Percentiles rank a stretch among this genome's conserved stretches.
phyloP scores from a whole-genome alignment of 2,888 invertebrate genomes.

The Lepidocyrtinus sp. region DNA sequence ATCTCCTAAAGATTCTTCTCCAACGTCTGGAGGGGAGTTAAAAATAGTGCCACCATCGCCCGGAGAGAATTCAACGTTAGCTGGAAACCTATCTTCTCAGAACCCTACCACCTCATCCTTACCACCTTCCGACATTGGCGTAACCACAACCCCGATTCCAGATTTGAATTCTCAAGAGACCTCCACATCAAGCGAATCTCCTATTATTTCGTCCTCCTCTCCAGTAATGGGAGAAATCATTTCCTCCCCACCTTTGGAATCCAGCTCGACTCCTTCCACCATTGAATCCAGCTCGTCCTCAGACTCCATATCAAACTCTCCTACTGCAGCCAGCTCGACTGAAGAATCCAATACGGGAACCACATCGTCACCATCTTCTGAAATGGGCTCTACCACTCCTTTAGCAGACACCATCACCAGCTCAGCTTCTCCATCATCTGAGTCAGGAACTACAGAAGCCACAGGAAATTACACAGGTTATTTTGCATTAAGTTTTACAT shows the following conservation, averaged over 20 bases:
- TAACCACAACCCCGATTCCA: background rate
- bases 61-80: background rate
- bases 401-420: background rate
- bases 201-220: background rate
- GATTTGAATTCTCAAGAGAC: background rate
- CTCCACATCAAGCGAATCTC: background rate
- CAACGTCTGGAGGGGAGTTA: constrained; percentile 28
- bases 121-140: too few species aligned
- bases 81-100: background rate
- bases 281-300: background rate
- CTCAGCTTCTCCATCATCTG: background rate
- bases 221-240: too few species aligned
- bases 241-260: background rate
- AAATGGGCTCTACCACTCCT: constrained; percentile 13
- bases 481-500: background rate
- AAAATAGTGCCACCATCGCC: constrained; percentile 5
- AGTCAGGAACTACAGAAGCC: background rate
- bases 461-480: constrained; percentile 27
- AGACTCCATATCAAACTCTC: background rate
- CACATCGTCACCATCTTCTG: too few species aligned
- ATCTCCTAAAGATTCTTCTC: background rate
- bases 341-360: too few species aligned
- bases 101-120: too few species aligned
- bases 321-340: too few species aligned
- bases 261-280: background rate